Percentiles rank a stretch among this genome's conserved stretches.
These are phyloP conservation scores for Umimayanthus chanpuru DNA, from an alignment of 92 coral and sea anemone species.

Conservation along the genomic window DNA sequence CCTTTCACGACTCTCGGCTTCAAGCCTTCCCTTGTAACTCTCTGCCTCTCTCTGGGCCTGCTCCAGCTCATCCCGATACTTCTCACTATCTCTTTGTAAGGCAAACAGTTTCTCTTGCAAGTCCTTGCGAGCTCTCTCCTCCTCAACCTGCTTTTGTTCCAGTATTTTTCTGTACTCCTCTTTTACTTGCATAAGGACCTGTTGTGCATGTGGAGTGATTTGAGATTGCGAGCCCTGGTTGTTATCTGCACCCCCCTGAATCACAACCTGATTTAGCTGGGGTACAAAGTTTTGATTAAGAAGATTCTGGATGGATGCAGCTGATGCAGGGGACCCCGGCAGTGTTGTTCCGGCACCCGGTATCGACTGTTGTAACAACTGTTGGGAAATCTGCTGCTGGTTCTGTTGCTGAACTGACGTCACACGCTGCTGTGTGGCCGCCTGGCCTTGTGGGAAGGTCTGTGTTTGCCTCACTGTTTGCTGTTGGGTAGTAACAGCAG, in stretches of 20 bases:
- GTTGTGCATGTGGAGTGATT: constrained; percentile 34
- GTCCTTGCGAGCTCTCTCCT: constrained; percentile 80
- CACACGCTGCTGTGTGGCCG: constrained; percentile 51
- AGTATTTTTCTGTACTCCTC: constrained; percentile 90
- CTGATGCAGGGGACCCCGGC: constrained; percentile 57
- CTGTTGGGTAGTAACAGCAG: constrained; percentile 37
- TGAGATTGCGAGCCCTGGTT: constrained; percentile 15
- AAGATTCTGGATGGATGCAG: constrained; percentile 46
- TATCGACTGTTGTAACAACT: constrained; percentile 85
- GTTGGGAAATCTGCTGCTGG: constrained; percentile 86
- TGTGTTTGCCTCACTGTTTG: constrained; percentile 45
- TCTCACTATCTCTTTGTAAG: constrained; percentile 87
- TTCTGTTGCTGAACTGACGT: constrained; percentile 75
- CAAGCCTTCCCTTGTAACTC: constrained; percentile 83
- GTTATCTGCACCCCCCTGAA: constrained; percentile 35
- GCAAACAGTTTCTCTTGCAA: constrained; percentile 87
- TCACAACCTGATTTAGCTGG: constrained; percentile 65
- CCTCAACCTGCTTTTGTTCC: constrained; percentile 87
- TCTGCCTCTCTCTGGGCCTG: constrained; percentile 96
- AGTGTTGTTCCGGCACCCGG: constrained; percentile 70
- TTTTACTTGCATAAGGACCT: constrained; percentile 82
- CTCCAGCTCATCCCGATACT: constrained; percentile 87
- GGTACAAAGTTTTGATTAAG: constrained; percentile 71
- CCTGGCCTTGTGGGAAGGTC: constrained; percentile 55
- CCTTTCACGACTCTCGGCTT: constrained; percentile 76